Percentiles rank a stretch among this genome's conserved stretches.
Evolutionary conservation across 2,113 vertebrate genomes (phyloP).

Genomic region (Xenopus borealis): DNA sequence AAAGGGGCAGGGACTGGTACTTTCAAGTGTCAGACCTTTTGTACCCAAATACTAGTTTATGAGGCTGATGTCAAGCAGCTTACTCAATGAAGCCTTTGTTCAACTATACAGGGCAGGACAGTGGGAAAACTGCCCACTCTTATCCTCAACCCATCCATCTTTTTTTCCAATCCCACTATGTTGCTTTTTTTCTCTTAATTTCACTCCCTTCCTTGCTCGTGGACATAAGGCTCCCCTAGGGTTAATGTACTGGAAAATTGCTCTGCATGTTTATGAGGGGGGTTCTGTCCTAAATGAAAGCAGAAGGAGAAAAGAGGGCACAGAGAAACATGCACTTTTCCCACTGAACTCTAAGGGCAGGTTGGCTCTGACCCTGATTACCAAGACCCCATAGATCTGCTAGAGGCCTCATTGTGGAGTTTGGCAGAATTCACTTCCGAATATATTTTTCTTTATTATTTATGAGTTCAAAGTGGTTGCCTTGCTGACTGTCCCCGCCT

Average conservation of each 20-base stretch:
- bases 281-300: slow-evolving; percentile 86
- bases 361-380: slow-evolving; percentile 86
- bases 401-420: slow-evolving; percentile 77
- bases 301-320: slow-evolving; percentile 77
- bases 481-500: slow-evolving; percentile 34
- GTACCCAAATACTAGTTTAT: slow-evolving; percentile 96
- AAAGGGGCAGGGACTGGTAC: slow-evolving; percentile 83
- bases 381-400: slow-evolving; percentile 72
- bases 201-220: slow-evolving; percentile 70
- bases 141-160: slow-evolving; percentile 96
- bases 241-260: slow-evolving; percentile 99
- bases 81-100: slow-evolving; percentile 99
- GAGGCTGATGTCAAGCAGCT: slow-evolving; percentile 95
- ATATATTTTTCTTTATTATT: slow-evolving; percentile 71
- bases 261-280: slow-evolving; percentile 96
- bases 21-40: slow-evolving; percentile 97
- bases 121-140: slow-evolving; percentile 95
- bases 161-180: slow-evolving; percentile 70
- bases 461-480: slow-evolving; percentile 66
- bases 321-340: slow-evolving; percentile 71
- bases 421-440: slow-evolving; percentile 74
- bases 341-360: slow-evolving; percentile 79
- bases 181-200: slow-evolving; percentile 60
- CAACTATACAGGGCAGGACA: slow-evolving; percentile 86
- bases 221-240: slow-evolving; percentile 86